Percentiles rank a stretch among this genome's conserved stretches.
These are phyloP conservation scores for Nautilus pompilius DNA, from an alignment of 1,140 invertebrate genomes.

Conservation along the genomic window DNA sequence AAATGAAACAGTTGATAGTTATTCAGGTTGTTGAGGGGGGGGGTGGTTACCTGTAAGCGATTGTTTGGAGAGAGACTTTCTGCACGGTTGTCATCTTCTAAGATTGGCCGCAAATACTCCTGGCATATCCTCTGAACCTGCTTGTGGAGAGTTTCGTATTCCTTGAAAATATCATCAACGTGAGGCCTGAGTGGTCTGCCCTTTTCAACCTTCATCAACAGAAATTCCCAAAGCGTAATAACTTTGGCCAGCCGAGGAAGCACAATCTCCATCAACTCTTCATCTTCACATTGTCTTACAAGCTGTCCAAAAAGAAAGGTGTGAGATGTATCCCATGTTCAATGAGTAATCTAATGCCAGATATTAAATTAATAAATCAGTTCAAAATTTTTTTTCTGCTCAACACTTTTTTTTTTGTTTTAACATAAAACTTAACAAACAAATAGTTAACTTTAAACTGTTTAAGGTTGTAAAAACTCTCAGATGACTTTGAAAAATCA, in stretches of 20 bases:
- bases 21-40: too few relatives aligned
- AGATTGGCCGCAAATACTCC: conserved; percentile 32
- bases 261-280: conserved; percentile 57
- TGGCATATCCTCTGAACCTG: conserved; percentile 45
- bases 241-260: conserved; percentile 52
- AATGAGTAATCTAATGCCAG: background rate
- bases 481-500: too few relatives aligned
- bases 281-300: conserved; percentile 44
- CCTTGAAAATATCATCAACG: conserved; percentile 41
- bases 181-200: conserved; percentile 33
- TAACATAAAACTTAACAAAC: too few relatives aligned
- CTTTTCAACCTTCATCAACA: conserved; percentile 54
- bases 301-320: conserved; percentile 35
- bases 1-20: too few relatives aligned
- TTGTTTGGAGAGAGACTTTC: conserved; percentile 2
- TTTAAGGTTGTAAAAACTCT: too few relatives aligned
- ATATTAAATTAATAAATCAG: too few relatives aligned
- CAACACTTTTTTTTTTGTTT: too few relatives aligned
- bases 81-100: conserved; percentile 5
- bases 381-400: too few relatives aligned
- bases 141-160: conserved; percentile 48
- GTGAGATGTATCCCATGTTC: background rate
- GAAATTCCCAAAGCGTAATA: conserved; percentile 56
- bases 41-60: conserved; percentile 11
- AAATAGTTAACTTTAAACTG: too few relatives aligned